These are phyloP conservation scores for Squalus acanthias DNA, from an alignment of 2,797 vertebrate genomes.

Conservation along the genomic window DNA sequence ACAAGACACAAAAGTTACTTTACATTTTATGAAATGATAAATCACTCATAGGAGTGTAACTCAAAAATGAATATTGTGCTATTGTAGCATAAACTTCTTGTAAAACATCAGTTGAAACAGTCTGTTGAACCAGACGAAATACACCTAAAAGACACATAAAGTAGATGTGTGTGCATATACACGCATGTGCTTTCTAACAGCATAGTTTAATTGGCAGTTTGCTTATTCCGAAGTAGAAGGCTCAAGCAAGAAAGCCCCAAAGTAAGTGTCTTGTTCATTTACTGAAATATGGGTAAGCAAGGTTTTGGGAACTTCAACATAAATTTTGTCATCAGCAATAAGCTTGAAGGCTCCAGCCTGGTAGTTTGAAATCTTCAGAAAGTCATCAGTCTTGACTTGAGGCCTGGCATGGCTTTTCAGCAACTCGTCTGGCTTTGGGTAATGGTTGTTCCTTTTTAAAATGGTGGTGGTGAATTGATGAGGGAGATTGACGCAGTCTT, in stretches of 20 bases:
- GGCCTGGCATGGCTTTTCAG: background rate
- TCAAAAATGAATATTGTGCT: conserved; percentile 9
- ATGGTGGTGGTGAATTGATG: background rate
- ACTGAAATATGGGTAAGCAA: background rate
- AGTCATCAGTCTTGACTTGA: background rate
- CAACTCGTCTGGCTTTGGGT: background rate
- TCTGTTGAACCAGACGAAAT: conserved; percentile 36
- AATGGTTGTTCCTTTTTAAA: background rate
- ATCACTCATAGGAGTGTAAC: conserved; percentile 37
- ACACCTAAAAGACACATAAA: background rate
- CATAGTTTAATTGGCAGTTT: background rate
- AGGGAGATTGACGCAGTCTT: no score
- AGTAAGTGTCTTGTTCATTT: background rate
- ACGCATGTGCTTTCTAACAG: background rate
- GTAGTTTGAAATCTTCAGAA: background rate
- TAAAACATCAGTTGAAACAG: background rate
- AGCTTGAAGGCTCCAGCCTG: conserved; percentile 10
- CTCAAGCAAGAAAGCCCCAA: conserved; percentile 17
- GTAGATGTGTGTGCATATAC: background rate
- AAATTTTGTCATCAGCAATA: background rate
- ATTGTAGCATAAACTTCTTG: conserved; percentile 26
- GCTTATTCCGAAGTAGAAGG: background rate
- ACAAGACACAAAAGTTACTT: background rate
- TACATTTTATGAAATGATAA: conserved; percentile 22
- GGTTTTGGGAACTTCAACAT: background rate